phyloP scores from a whole-genome alignment of 1,140 invertebrate genomes.

The Chrysopa pallens region DNA sequence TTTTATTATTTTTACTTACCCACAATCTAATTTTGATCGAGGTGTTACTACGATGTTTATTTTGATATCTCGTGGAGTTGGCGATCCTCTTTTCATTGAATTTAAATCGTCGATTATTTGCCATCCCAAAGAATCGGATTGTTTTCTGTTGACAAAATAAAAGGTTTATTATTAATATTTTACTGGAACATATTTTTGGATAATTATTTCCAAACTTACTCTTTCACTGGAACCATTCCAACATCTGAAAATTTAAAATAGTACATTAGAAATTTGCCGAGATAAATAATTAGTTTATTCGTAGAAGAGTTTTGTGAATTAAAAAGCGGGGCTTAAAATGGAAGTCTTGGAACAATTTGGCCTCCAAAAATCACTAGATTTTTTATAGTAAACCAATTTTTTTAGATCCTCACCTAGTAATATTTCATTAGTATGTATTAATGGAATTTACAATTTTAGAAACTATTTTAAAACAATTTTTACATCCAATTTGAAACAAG shows the following conservation, averaged over 20 bases:
- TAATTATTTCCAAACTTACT: slow-evolving; percentile 43
- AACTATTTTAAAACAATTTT: too few relatives aligned
- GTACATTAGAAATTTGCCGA: too few relatives aligned
- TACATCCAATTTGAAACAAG: too few relatives aligned
- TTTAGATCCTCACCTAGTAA: too few relatives aligned
- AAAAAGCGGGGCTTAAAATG: too few relatives aligned
- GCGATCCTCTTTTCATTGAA: slow-evolving; percentile 16
- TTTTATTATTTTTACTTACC: slow-evolving; percentile 25
- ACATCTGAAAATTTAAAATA: slow-evolving; percentile 66
- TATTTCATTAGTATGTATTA: too few relatives aligned
- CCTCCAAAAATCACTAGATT: too few relatives aligned
- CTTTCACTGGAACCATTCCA: slow-evolving; percentile 77
- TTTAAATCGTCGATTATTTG: slow-evolving; percentile 42
- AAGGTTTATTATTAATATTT: background rate
- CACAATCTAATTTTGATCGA: slow-evolving; percentile 45
- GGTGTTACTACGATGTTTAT: slow-evolving; percentile 44
- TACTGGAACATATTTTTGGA: slow-evolving; percentile 1
- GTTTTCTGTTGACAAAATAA: slow-evolving; percentile 27
- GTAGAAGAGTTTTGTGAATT: too few relatives aligned
- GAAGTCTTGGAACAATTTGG: too few relatives aligned
- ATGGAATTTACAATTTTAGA: too few relatives aligned
- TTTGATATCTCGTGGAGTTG: slow-evolving; percentile 21
- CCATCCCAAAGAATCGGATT: slow-evolving; percentile 55
- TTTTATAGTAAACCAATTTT: too few relatives aligned
- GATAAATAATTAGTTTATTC: too few relatives aligned